These are phyloP conservation scores for Papilio demoleus DNA, from an alignment of 2,888 invertebrate species.

Conservation along the genomic window DNA sequence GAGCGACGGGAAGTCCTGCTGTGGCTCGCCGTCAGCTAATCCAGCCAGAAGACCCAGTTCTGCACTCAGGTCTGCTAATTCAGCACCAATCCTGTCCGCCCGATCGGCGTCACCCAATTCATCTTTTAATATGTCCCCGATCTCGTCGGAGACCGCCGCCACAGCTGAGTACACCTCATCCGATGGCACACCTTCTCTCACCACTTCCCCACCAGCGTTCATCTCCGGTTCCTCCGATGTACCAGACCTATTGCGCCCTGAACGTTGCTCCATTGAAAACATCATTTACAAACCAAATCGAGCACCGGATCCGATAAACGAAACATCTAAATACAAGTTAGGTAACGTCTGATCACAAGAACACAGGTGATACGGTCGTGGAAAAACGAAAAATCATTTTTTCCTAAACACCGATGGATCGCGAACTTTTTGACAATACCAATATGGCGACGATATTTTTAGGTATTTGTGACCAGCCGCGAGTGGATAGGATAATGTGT, in stretches of 20 bases:
- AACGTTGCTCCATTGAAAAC: conserved; percentile 80
- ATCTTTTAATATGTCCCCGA: conserved; percentile 77
- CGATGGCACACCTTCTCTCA: conserved; percentile 64
- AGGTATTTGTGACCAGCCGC: conserved; percentile 79
- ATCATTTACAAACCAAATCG: conserved; percentile 76
- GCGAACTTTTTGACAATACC: conserved; percentile 83
- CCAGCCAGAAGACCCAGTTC: conserved; percentile 76
- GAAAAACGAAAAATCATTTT: conserved; percentile 78
- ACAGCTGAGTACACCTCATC: conserved; percentile 76
- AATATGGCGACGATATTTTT: conserved; percentile 84
- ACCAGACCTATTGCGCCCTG: conserved; percentile 67
- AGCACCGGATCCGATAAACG: conserved; percentile 70
- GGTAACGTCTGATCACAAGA: conserved; percentile 68
- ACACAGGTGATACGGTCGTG: conserved; percentile 64
- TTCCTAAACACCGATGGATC: conserved; percentile 73
- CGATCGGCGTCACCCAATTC: conserved; percentile 74
- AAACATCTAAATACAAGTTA: conserved; percentile 78
- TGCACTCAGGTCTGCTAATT: conserved; percentile 74
- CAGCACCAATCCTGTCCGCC: conserved; percentile 74
- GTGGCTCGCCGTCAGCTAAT: conserved; percentile 70
- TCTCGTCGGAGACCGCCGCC: conserved; percentile 76
- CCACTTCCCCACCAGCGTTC: conserved; percentile 64
- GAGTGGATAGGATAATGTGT: conserved; percentile 63
- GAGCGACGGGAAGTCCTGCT: conserved; percentile 73
- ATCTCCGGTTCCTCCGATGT: conserved; percentile 64